Percentiles rank a stretch among this genome's conserved stretches.
phyloP scores from a whole-genome alignment of 1,140 invertebrate genomes.

The Zaprionus africanus region DNA sequence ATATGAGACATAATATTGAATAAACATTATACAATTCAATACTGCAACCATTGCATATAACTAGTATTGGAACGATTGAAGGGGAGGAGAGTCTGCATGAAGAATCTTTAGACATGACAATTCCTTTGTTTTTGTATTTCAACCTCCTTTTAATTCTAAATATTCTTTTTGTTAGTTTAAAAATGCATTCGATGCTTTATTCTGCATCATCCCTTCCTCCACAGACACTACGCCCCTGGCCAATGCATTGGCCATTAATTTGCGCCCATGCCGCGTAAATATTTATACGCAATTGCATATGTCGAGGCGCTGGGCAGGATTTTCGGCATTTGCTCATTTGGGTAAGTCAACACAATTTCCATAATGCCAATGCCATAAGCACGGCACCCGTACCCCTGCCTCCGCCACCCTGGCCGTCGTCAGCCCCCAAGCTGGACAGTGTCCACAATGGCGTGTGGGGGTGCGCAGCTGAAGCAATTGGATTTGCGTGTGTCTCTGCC shows the following conservation, averaged over 20 bases:
- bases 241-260: constrained; percentile 69
- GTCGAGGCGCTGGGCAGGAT: constrained; percentile 47
- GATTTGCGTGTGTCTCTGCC: constrained; percentile 18
- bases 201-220: neutral
- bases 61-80: too few species aligned
- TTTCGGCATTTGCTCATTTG: constrained; percentile 77
- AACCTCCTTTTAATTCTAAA: neutral
- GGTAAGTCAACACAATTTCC: constrained; percentile 78
- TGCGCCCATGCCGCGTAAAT: constrained; percentile 69
- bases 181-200: neutral
- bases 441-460: constrained; percentile 10
- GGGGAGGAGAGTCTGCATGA: too few species aligned
- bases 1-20: too few species aligned
- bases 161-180: neutral
- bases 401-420: too few species aligned
- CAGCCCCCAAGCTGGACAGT: neutral
- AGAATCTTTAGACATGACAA: too few species aligned
- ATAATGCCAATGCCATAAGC: constrained; percentile 57
- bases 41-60: too few species aligned
- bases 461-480: constrained; percentile 28
- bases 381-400: neutral
- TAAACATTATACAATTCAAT: too few species aligned
- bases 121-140: too few species aligned
- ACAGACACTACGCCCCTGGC: constrained; percentile 8
- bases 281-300: constrained; percentile 78